Base-by-base conservation (phyloP, 2,888 invertebrate species). In the Sarcophaga carnaria region DNA sequence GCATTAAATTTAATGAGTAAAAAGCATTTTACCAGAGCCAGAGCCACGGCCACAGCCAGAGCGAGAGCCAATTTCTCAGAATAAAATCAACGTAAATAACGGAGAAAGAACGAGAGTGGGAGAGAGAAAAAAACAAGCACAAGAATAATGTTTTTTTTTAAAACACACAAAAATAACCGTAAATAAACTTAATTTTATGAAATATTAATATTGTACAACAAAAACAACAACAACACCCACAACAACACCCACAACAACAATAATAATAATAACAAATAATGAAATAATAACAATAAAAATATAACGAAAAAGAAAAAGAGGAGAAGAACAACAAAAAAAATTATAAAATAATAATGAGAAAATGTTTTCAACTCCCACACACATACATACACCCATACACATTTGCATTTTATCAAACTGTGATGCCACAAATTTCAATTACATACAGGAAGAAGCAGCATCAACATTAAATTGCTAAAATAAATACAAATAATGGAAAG, bases 341-440 rank as follows among this genome's bases (percentile, higher is more conserved):
- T 37, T 37, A 37, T 54, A 54, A 12, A 54, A 54, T 54, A 54
- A 54, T 54, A 14, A 54, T 54, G 54, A 54, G 14, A 14, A 54
- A 54, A 12, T 54, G 54, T 17, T 54, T 17, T 12, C 8, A 8
- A 37, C 37, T 37, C 37, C 37, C 37, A 8, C 37, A 14, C 54
- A 54, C 14, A 14, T 12, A 49, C 4, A 14, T 4, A 14, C 17
- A 59, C 62, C 64, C 59, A 72, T 14, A 64, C 14, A 60, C 22
- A 54, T 59, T 8, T 25, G 47, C 60, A 67, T 59, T 37, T 37
- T 8, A 37, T 37, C 37, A 45, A 66, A 70, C 66, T 59, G 62
- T 37, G 25, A 76, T 76, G 86, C 72, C 83, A 91, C 92, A 92
- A 92, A 91, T 91, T 92, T 91, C 92, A 91, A 91, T 92, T 92